Evolutionary conservation across 2,797 vertebrate genomes (phyloP), one percentile per base, ranked within the genome.

Genomic region (Phataginus tricuspis): DNA sequence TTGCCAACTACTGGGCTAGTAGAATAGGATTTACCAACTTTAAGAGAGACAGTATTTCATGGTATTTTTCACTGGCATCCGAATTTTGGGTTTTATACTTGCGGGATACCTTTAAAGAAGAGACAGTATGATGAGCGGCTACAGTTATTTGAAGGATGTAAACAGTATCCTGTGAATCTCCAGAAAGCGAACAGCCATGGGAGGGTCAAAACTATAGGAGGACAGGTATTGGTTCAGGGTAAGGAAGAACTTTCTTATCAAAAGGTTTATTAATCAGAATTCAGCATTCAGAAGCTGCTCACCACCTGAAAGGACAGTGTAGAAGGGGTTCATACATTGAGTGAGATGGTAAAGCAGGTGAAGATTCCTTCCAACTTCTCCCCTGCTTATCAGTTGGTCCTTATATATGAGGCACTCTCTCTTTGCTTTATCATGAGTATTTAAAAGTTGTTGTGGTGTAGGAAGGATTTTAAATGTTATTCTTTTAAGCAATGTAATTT

Each of bases 1-100:
- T 93, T 77, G 49, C 23, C n/a, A 85, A 3, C 18, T 3, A 59
- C 16, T 74, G 51, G 59, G 16, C 79, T 89, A 4, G 10, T 57
- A 39, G 51, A 91, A 27, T 34, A 84, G 66, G 37, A 75, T 84
- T 88, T 64, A 74, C n/a, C 21, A 83, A 45, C 42, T 77, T 80
- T n/a, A 90, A 90, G 69, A 88, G 74, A 68, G 61, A 34, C 27
- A 29, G 0, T 45, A 14, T 74, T 87, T 83, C 19, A 19, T 72
- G 23, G 11, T 49, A 14, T 63, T 72, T 80, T 75, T 91, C 63
- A 37, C 5, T 57, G 45, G 7, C 64, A 27, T 79, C 34, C 45
- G 55, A 79, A 31, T 93, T 93, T 72, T n/a, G 55, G 21, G 80
- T 91, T 96, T 45, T 61, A 61, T 57, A 59, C 31, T 82, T 82